Base-by-base conservation (phyloP, 1,140 invertebrate genomes). In the Wiebesia pumilae region DNA sequence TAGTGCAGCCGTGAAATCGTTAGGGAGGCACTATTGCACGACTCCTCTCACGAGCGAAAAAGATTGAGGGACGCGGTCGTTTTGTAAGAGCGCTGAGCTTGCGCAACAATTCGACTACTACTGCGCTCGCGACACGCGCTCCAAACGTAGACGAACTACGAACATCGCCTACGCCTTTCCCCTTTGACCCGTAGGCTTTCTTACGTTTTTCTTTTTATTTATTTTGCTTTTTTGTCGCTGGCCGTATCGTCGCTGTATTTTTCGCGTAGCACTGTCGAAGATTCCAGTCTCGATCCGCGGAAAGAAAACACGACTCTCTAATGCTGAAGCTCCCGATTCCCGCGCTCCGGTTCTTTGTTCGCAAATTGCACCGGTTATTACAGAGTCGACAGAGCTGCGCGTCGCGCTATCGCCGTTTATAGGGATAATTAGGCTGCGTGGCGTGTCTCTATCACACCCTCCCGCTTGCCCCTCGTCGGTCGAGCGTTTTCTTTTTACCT, bases 51-150 rank as follows among this genome's bases (percentile, higher is more conserved):
- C 47, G 54, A 75, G 58, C 51, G 51, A 54, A 54, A 54, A 16
- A 54, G 51, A 54, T 16, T 16, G 81, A 83, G 81, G 30, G 35
- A n/a, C 58, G 27, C 16, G 47, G 4, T 21, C 67, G 77, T 85
- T 78, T 85, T 78, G 83, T 80, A 85, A 85, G 58, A 80, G 47
- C 58, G 82, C 35, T 69, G 47, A 75, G 82, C 27, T 85, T 78
- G 77, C 83, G 83, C 67, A 85, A 86, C 79, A 47, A 51, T 65
- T 78, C 43, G 71, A n/a, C 27, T 12, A 6, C 82, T 84, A 43
- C 51, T 21, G 58, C 2, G 9, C n/a, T 16, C 10, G 14, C 51
- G 19, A 16, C 51, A 54, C 51, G 51, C 51, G 51, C 14, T 54
- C 51, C 51, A 54, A 54, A 54, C 51, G 19, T 54, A 54, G 51